Percentiles rank a stretch among this genome's conserved stretches.
These are phyloP conservation scores for Pomatostomus ruficeps DNA, from an alignment of 2,113 vertebrate genomes.

Conservation along the genomic window DNA sequence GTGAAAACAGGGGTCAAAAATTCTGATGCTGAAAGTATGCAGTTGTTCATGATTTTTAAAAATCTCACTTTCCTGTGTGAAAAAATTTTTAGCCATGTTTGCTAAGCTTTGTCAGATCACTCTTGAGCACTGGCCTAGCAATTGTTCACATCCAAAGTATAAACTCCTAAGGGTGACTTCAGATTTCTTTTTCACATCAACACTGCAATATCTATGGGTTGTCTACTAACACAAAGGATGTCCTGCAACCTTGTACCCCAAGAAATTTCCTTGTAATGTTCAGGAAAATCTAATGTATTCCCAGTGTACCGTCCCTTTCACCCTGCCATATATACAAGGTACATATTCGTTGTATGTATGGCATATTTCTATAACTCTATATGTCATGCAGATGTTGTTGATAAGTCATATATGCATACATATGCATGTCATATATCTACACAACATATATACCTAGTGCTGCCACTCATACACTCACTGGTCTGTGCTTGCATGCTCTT, in stretches of 20 bases:
- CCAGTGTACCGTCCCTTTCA: not conserved
- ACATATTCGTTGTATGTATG: accelerated
- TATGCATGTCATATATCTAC: too few relatives aligned
- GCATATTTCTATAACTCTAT: not conserved
- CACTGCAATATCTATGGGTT: too few relatives aligned
- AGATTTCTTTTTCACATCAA: not conserved
- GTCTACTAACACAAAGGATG: not conserved
- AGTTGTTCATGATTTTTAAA: not conserved
- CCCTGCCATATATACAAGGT: not conserved
- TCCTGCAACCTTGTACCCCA: not conserved
- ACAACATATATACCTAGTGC: too few relatives aligned
- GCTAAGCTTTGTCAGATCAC: not conserved
- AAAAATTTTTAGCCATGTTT: not conserved
- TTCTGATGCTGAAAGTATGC: not conserved
- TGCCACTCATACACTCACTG: not conserved
- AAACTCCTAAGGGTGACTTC: not conserved
- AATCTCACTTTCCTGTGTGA: not conserved
- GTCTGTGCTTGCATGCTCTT: not conserved
- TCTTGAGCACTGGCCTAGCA: not conserved
- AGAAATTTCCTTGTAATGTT: not conserved
- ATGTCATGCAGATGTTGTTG: not conserved
- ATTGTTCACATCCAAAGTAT: not conserved
- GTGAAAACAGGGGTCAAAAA: not conserved
- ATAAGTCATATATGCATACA: not conserved
- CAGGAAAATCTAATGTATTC: not conserved